Base-by-base conservation (phyloP, 2,888 invertebrate species). In the Silvanus unidentatus region DNA sequence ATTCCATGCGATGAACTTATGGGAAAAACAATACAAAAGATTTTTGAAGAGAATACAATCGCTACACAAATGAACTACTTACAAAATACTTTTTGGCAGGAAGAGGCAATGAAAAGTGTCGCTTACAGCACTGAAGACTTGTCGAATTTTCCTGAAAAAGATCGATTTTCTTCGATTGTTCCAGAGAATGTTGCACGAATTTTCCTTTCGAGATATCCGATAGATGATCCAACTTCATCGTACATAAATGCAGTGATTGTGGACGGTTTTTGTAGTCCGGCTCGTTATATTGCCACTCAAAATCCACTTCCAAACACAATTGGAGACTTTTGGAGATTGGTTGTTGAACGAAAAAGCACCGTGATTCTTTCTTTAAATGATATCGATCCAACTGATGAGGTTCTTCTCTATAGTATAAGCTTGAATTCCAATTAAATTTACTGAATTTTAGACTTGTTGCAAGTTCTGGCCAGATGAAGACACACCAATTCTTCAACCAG, bases 191-290 rank as follows among this genome's bases (percentile, higher is more conserved):
- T 46, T 3, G 65, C 64, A 27, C 57, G 68, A 40, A 53, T 74
- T 10, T 70, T 62, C 45, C 54, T 75, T 12, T 55, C 65, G 2
- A 65, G 69, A 45, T 68, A 66, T 44, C 69, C 72, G 2, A 15
- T 47, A 0, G 44, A 58, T 1, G 72, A 73, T 39, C 65, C 60
- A 29, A 55, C 64, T 27, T 73, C 74, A 13, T 68, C 69, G 39
- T 76, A 75, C 50, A 71, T 75, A 14, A 73, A 74, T 39, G 75
- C 73, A 1, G 68, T 73, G 6, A 59, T 58, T 46, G 73, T 75
- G 2, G 71, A 73, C 44, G 70, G 63, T 45, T 65, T 64, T 51
- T 62, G 66, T 27, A 64, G 43, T 16, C 56, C 55, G 2, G 66
- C 67, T 43, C 68, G 70, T 45, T 75, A 68, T 43, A 64, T 75